Evolutionary conservation across 30 jellyfish, hydroid and myxozoan genomes (phyloP).

Genomic region (Cassiopea andromeda): DNA sequence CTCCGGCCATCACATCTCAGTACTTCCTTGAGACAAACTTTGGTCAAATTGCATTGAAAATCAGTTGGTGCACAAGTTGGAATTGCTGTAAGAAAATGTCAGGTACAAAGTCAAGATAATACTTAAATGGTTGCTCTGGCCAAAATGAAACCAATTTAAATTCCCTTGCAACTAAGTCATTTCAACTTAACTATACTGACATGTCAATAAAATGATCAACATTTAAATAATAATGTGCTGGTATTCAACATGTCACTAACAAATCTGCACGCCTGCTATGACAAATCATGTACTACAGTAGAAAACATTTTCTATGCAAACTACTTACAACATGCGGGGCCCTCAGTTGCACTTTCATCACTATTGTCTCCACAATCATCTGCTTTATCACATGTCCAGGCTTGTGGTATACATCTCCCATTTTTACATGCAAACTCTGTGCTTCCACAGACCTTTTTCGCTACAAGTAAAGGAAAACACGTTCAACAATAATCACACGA

Average conservation of each 20-base stretch:
- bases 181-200: no score
- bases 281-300: no score
- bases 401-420: slow-evolving; percentile 74
- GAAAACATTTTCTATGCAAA: no score
- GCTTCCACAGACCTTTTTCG: slow-evolving; percentile 7
- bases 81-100: slow-evolving; percentile 1
- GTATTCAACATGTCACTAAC: no score
- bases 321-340: slow-evolving; percentile 71
- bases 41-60: slow-evolving; percentile 75
- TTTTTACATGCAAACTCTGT: slow-evolving; percentile 75
- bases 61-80: slow-evolving; percentile 70
- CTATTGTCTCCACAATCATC: slow-evolving; percentile 92
- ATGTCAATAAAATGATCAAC: no score
- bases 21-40: slow-evolving; percentile 42
- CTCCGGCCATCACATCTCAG: slow-evolving; percentile 75
- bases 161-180: no score
- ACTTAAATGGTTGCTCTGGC: no score
- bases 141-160: no score
- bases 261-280: no score
- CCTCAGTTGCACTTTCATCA: slow-evolving; percentile 83
- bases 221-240: no score
- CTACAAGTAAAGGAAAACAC: neutral
- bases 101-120: neutral
- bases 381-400: slow-evolving; percentile 83
- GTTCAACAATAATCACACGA: neutral